Evolutionary conservation across 2,113 vertebrate genomes (phyloP), one percentile per base, ranked within the genome.

Genomic region (Mugil cephalus): DNA sequence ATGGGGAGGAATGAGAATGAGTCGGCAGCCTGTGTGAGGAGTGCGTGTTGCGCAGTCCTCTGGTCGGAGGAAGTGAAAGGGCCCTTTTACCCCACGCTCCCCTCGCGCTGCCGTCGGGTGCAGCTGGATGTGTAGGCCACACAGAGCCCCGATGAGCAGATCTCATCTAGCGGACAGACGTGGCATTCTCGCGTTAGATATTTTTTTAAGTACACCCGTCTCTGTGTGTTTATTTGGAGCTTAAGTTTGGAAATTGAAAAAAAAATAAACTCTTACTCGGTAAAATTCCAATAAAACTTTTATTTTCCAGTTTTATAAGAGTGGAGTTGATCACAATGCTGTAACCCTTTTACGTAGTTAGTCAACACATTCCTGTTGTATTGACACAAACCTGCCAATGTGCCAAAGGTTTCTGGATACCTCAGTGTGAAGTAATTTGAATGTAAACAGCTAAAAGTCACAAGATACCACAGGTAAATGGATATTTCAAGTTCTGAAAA

Each of bases 1-100:
- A 68, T 63, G 79, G 78, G 46, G 2, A 17, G 42, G 91, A 89
- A 89, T 92, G 70, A 86, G 82, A 92, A 90, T 85, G 82, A 93
- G 90, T 51, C 43, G 7, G 58, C 65, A 39, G 82, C 53, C 70
- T 84, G 79, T 78, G 69, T 30, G 10, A 69, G 52, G 87, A 86
- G 82, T 55, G 83, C 65, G 72, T 88, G 87, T 85, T 90, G 88
- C 89, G 81, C 64, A 56, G 56, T 34, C 51, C 62, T 50, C 38
- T 62, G 40, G 69, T 64, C 24, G 71, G 72, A 74, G 80, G 80
- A 82, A 75, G 80, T 92, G 88, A 93, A 90, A 89, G 87, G 64
- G 68, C 38, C 43, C 63, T 79, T 89, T 86, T 69, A 79, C 61
- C 45, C 38, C 39, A 40, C 43, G 14, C 58, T 48, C 79, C 38